Evolutionary conservation across 92 coral and sea anemone genomes (phyloP), one percentile per base, ranked within the genome.

Genomic region (Blastomussa wellsi): DNA sequence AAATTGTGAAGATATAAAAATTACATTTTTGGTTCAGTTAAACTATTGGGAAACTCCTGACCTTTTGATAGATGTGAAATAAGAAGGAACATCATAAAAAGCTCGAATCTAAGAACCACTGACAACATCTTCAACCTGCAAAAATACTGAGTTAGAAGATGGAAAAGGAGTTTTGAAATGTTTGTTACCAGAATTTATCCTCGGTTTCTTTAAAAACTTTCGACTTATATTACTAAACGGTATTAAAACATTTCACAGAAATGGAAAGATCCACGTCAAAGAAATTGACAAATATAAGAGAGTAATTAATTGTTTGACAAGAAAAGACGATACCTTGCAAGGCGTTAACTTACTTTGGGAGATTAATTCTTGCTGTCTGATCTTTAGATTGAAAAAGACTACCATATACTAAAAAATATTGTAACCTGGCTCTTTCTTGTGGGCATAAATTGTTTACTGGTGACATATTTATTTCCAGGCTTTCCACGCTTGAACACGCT

Each of bases 11-110:
- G n/a, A n/a, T n/a, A n/a, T n/a, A n/a, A n/a, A n/a, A n/a, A n/a
- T n/a, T n/a, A n/a, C n/a, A n/a, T n/a, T n/a, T n/a, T n/a, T 44
- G 49, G 11, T 44, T 44, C 49, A 10, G 4, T 39, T 3, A 3
- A 39, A 44, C 6, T 57, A 57, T 2, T 19, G 65, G 20, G 72
- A 14, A 67, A 67, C 5, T 31, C 39, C 72, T 39, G 32, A 67
- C 72, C 72, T 31, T 67, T 67, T 67, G 72, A 31, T 67, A 67
- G 39, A 32, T 67, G 72, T 28, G 16, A 67, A 15, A 67, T 67
- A 14, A 67, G 20, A 29, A 67, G 14, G 38, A 32, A 39, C 72
- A 31, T 1, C 72, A 67, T 11, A 31, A 31, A 6, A 20, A 67
- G 17, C 72, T 31, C 14, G 72, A 31, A 67, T 2, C 11, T 19